Base-by-base conservation (phyloP, 2,888 invertebrate genomes). In the Drosophila fulvimacula region DNA sequence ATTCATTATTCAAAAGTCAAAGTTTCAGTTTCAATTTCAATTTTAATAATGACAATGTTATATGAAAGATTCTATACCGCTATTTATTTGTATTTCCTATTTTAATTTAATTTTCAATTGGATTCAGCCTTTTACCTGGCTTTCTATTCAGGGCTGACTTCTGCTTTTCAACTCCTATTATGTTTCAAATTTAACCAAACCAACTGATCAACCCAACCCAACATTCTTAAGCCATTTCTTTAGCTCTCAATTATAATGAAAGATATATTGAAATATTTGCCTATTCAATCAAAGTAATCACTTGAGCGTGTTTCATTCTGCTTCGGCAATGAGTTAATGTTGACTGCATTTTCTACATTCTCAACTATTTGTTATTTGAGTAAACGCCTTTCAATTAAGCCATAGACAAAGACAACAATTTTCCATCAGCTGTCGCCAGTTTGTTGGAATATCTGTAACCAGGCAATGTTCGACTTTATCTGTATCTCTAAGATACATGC, bases 401-500 rank as follows among this genome's bases (percentile, higher is more conserved):
- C n/a, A 36, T 49, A 41, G 51, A n/a, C 67, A 48, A 41, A 19
- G 32, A 49, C 27, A 57, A 17, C 68, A 34, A 53, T n/a, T 39
- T 48, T 27, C 48, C 48, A 32, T 55, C 46, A 48, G 46, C 27
- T 48, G 30, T 30, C 46, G 46, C 30, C 46, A 2, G 32, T 19
- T 58, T 49, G 19, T 11, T 13, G 9, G 6, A 41, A 51, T 38
- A 52, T 32, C 44, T 57, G 15, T 27, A 32, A 21, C 44, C 62
- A 17, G 55, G n/a, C 56, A 53, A 65, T 19, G 41, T 32, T 52
- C 34, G 56, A 44, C 41, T 56, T 24, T 52, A 57, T 24, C 62
- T 76, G 42, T 27, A 24, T 48, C 63, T 70, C 34, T n/a, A 24
- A 70, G 72, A 61, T 58, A 56, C 63, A 58, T 70, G 13, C 15